Base-by-base conservation (phyloP, 2,113 vertebrate genomes). In the Bolborhynchus lineola region DNA sequence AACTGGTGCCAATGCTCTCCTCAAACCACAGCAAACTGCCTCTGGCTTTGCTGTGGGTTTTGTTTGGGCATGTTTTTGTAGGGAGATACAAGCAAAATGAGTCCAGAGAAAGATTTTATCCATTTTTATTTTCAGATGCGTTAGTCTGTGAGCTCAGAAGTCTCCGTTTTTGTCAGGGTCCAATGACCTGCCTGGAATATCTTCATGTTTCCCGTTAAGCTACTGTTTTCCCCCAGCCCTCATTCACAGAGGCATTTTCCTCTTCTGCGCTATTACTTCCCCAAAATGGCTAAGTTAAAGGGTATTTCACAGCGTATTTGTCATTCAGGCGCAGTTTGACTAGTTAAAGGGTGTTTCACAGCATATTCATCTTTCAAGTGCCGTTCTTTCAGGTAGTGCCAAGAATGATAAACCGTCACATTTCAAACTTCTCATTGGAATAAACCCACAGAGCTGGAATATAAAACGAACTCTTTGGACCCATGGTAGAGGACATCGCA, bases 281-380 rank as follows among this genome's bases (percentile, higher is more conserved):
- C n/a, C 33, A 88, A 93, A 91, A 86, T 52, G 33, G 55, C 69
- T 71, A 49, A 75, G 82, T 94, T 93, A 93, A 84, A 94, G 72
- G 65, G 69, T 93, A 75, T 96, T 96, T 94, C 80, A 84, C 33
- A 83, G 72, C 31, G 74, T 95, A 92, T 96, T 88, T 72, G 68
- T 96, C 93, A 92, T 94, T 88, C 79, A 90, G 78, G 55, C 81
- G 62, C 72, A 55, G 60, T 55, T 95, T 52, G 35, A 64, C 72
- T 75, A 75, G 85, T 92, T 93, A 92, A 86, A 94, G 72, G 65
- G 69, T 92, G 71, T 96, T 96, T 94, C 86, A 84, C 39, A 80
- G 82, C 53, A 81, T 95, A 93, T 96, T 86, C 77, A 71, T 96
- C 90, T 94, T 94, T 88, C 79, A 90, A 81, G 57, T 88, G 67